These are phyloP conservation scores for Caenorhabditis drosophilae DNA, from an alignment of 2,888 invertebrate species.

Conservation along the genomic window DNA sequence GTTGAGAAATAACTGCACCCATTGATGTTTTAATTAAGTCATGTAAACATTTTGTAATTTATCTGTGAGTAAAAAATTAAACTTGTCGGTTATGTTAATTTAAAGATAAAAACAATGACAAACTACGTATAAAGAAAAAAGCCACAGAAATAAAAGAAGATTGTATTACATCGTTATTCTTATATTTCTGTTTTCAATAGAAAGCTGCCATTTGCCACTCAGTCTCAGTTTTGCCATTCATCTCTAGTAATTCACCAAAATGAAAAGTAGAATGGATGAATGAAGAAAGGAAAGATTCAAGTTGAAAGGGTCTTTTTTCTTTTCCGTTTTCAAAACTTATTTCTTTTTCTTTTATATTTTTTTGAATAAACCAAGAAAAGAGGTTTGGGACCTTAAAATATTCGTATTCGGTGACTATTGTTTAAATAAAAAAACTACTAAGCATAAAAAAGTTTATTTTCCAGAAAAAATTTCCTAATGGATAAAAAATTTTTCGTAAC, in stretches of 20 bases:
- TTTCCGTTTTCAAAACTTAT: neutral
- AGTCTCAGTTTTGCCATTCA: no score
- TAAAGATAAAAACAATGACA: neutral
- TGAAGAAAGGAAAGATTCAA: neutral
- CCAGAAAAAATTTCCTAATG: neutral
- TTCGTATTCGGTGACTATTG: no score
- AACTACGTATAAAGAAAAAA: no score
- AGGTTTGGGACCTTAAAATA: neutral
- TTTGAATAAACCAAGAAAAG: neutral
- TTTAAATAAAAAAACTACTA: neutral
- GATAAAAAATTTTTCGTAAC: neutral
- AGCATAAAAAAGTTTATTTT: neutral
- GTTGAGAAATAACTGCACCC: slow-evolving; percentile 51
- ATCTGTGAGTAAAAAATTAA: slow-evolving; percentile 6
- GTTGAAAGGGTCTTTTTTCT: neutral
- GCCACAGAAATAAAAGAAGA: slow-evolving; percentile 1
- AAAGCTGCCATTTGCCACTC: no score
- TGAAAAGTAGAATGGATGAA: neutral
- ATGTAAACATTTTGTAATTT: slow-evolving; percentile 26
- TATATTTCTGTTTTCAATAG: neutral
- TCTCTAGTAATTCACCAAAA: neutral
- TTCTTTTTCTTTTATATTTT: neutral
- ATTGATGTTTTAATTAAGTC: no score
- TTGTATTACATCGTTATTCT: neutral
- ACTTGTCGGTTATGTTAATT: neutral